Conservation (phyloP, 1,140 invertebrate species). For the Drosophila tristis region DNA sequence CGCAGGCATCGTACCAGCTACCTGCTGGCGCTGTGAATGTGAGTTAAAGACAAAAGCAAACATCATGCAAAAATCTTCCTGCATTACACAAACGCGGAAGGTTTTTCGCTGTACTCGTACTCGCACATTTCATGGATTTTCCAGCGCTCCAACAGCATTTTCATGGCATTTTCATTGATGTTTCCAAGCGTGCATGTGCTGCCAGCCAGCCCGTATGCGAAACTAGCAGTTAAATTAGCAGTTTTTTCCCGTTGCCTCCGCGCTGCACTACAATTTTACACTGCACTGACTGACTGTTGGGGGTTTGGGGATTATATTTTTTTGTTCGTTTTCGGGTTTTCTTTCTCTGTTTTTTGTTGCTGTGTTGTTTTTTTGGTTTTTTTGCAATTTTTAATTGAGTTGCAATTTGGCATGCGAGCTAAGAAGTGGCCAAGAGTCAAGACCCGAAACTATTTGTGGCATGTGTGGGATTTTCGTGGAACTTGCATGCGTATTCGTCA, state of each 20-base stretch:
- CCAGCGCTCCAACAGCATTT: conserved; percentile 66
- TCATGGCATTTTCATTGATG: conserved; percentile 75
- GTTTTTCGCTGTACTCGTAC: conserved; percentile 49
- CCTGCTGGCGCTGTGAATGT: too few relatives aligned
- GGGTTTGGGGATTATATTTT: conserved; percentile 30
- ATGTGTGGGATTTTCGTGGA: conserved; percentile 66
- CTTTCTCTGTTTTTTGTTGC: conserved; percentile 22
- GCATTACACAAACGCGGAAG: conserved; percentile 82
- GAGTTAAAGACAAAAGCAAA: conserved; percentile 47
- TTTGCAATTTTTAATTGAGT: conserved; percentile 82
- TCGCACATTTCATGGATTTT: conserved; percentile 73
- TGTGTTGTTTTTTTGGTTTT: conserved; percentile 24
- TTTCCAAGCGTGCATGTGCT: conserved; percentile 35
- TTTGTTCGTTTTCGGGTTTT: conserved; percentile 29
- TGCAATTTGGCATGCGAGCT: conserved; percentile 76
- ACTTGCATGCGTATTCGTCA: conserved; percentile 80
- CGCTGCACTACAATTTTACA: conserved; percentile 60
- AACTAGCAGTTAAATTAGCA: conserved; percentile 80
- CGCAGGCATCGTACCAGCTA: too few relatives aligned
- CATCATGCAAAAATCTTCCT: conserved; percentile 75
- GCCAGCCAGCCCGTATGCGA: conserved; percentile 50
- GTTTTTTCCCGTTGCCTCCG: conserved; percentile 63
- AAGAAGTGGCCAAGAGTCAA: conserved; percentile 41
- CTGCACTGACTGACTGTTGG: conserved; percentile 25
- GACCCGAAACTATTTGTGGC: conserved; percentile 61